Conservation (phyloP, 2,888 invertebrate genomes). For the Danaus chrysippus region DNA sequence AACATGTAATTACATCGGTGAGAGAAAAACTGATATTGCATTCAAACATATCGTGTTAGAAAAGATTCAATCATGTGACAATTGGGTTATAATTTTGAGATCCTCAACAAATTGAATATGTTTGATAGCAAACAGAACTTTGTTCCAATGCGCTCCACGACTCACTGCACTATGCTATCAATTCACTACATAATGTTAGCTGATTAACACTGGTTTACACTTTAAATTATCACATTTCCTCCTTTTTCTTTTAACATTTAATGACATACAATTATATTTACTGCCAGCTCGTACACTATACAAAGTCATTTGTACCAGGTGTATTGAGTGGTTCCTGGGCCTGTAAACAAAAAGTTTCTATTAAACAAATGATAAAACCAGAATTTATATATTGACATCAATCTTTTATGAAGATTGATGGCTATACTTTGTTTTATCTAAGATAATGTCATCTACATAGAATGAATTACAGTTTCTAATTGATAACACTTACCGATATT, state of each 20-base stretch:
- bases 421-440: background rate
- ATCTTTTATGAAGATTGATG: background rate
- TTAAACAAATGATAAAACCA: conserved; percentile 20
- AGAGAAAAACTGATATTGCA: conserved; percentile 47
- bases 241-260: conserved; percentile 76
- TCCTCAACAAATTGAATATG: conserved; percentile 49
- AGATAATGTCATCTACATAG: conserved; percentile 28
- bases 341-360: conserved; percentile 75
- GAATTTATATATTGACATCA: background rate
- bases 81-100: conserved; percentile 52
- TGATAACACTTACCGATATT: conserved; percentile 57
- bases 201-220: conserved; percentile 56
- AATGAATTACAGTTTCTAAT: conserved; percentile 24
- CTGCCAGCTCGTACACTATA: conserved; percentile 79
- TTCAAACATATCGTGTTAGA: background rate
- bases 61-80: conserved; percentile 10
- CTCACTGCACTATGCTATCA: conserved; percentile 64
- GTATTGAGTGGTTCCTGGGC: conserved; percentile 90
- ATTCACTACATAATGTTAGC: conserved; percentile 61
- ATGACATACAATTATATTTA: conserved; percentile 71
- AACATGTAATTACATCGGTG: conserved; percentile 36
- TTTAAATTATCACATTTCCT: conserved; percentile 72
- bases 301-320: conserved; percentile 89
- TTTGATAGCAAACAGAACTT: conserved; percentile 56
- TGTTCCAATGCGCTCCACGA: conserved; percentile 54